These are phyloP conservation scores for Xestia ashworthii DNA, from an alignment of 2,888 invertebrate genomes.

Conservation along the genomic window DNA sequence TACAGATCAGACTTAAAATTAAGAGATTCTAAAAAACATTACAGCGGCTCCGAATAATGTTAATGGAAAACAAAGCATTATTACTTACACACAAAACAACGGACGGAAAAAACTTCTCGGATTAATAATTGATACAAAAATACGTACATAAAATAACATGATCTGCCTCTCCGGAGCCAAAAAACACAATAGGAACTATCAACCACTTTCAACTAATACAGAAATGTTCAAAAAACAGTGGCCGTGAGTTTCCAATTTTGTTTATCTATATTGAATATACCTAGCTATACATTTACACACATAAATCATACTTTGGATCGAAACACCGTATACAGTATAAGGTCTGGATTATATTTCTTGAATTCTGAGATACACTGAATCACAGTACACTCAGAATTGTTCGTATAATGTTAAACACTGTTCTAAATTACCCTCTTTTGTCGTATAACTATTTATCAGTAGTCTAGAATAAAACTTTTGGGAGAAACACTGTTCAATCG, in stretches of 20 bases:
- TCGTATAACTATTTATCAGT: slow-evolving; percentile 60
- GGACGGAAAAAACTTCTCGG: slow-evolving; percentile 72
- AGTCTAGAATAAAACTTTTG: slow-evolving; percentile 47
- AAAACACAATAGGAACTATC: slow-evolving; percentile 85
- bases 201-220: slow-evolving; percentile 82
- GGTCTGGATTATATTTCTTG: slow-evolving; percentile 48
- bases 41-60: slow-evolving; percentile 55
- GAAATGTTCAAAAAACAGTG: slow-evolving; percentile 75
- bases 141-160: slow-evolving; percentile 30
- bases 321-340: slow-evolving; percentile 66
- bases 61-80: slow-evolving; percentile 47
- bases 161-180: slow-evolving; percentile 56
- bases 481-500: slow-evolving; percentile 28
- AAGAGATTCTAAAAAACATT: slow-evolving; percentile 41
- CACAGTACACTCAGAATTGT: slow-evolving; percentile 26
- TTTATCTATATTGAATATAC: slow-evolving; percentile 68
- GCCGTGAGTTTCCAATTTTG: slow-evolving; percentile 75
- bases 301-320: slow-evolving; percentile 70
- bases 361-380: slow-evolving; percentile 35
- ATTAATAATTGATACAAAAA: slow-evolving; percentile 48
- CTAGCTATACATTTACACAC: slow-evolving; percentile 76
- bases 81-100: slow-evolving; percentile 68
- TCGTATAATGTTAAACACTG: slow-evolving; percentile 47
- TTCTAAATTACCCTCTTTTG: slow-evolving; percentile 65
- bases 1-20: slow-evolving; percentile 53